A percentile compares a stretch with the other conserved stretches of the same genome.
phyloP scores from a whole-genome alignment of 2,888 invertebrate species.

The Prenolepis imparis region DNA sequence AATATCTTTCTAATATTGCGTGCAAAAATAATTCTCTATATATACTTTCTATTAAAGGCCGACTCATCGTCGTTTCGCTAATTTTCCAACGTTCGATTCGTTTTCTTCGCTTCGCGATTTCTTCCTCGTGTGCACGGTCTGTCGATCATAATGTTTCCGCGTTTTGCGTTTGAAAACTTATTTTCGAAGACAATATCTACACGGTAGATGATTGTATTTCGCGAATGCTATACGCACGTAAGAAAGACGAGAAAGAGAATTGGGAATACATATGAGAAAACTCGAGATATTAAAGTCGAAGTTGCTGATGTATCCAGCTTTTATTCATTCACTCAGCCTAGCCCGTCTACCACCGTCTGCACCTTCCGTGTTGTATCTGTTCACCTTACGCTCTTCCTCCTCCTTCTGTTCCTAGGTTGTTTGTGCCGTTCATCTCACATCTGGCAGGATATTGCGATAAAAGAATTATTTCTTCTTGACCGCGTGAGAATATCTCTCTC shows the following conservation, averaged over 20 bases:
- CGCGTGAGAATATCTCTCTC: slow-evolving; percentile 60
- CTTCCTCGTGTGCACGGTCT: background rate
- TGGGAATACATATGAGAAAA: slow-evolving; percentile 70
- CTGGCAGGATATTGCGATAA: slow-evolving; percentile 73
- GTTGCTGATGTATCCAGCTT: slow-evolving; percentile 66
- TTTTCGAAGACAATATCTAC: slow-evolving; percentile 23
- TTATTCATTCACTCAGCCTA: slow-evolving; percentile 46
- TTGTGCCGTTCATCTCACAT: slow-evolving; percentile 51
- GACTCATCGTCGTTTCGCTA: background rate
- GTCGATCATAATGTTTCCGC: slow-evolving; percentile 26
- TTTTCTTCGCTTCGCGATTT: slow-evolving; percentile 17
- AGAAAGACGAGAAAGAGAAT: slow-evolving; percentile 25
- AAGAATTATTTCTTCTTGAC: slow-evolving; percentile 71
- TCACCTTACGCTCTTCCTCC: slow-evolving; percentile 33
- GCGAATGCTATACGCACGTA: background rate
- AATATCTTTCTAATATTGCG: background rate
- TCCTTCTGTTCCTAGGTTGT: slow-evolving; percentile 40
- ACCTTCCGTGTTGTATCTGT: slow-evolving; percentile 59
- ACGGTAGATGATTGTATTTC: background rate
- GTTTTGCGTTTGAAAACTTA: slow-evolving; percentile 18
- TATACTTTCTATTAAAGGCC: background rate
- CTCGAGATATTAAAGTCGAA: slow-evolving; percentile 77
- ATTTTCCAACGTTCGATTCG: slow-evolving; percentile 14
- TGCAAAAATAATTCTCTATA: background rate
- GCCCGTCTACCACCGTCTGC: slow-evolving; percentile 46